These are phyloP conservation scores for Trematocara macrostoma DNA, from an alignment of 2,113 vertebrate genomes.

Conservation along the genomic window DNA sequence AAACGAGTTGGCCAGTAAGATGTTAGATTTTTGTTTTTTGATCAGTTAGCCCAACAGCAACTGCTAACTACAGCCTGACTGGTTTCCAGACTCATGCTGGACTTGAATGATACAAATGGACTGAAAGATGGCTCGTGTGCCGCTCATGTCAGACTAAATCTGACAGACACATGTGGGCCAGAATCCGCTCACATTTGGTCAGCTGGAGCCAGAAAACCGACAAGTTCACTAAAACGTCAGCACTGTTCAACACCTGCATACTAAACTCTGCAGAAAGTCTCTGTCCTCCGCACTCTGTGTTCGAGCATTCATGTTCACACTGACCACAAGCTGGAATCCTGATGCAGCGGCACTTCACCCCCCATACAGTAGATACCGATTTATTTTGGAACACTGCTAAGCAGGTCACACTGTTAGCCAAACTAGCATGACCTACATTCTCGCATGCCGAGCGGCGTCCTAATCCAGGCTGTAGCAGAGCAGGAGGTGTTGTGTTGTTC, in stretches of 20 bases:
- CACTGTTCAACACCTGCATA: background rate
- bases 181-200: background rate
- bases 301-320: background rate
- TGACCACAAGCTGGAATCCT: background rate
- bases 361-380: background rate
- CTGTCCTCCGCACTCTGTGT: background rate
- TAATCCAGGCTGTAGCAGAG: background rate
- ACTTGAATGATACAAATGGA: background rate
- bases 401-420: conserved; percentile 4
- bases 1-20: background rate
- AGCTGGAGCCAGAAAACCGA: background rate
- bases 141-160: background rate
- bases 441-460: background rate
- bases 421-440: conserved; percentile 41
- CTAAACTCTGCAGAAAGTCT: background rate
- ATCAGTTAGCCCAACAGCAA: background rate
- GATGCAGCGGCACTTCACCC: background rate
- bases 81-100: background rate
- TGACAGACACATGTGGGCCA: background rate
- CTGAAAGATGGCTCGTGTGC: background rate
- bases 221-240: background rate
- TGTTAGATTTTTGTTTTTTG: background rate
- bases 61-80: background rate
- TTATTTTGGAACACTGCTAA: conserved; percentile 5
- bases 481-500: conserved; percentile 5